phyloP scores from a whole-genome alignment of 1,140 invertebrate genomes.

The Rhyzopertha dominica region DNA sequence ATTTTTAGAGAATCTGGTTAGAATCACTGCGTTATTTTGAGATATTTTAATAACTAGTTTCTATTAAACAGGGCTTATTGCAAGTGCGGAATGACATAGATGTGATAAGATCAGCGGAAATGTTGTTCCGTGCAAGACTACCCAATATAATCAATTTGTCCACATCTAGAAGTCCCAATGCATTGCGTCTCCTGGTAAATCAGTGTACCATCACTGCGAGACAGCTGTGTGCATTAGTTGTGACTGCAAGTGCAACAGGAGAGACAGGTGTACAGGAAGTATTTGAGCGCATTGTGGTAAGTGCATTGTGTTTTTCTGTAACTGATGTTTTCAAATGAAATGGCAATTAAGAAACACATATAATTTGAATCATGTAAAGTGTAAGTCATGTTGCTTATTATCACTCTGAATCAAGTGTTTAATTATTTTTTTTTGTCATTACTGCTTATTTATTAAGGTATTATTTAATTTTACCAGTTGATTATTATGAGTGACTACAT shows the following conservation, averaged over 20 bases:
- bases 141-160: slow-evolving; percentile 32
- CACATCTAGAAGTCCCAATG: slow-evolving; percentile 24
- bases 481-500: no score
- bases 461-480: no score
- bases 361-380: no score
- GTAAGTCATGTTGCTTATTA: no score
- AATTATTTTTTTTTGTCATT: no score
- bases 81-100: slow-evolving; percentile 36
- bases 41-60: slow-evolving; percentile 14
- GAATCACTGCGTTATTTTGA: slow-evolving; percentile 13
- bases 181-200: slow-evolving; percentile 22
- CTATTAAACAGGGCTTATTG: slow-evolving; percentile 22
- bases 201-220: slow-evolving; percentile 20
- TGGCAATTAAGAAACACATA: no score
- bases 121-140: slow-evolving; percentile 32
- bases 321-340: no score
- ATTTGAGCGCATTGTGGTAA: slow-evolving; percentile 33
- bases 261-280: slow-evolving; percentile 34
- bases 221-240: slow-evolving; percentile 31
- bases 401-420: no score
- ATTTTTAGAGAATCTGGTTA: slow-evolving; percentile 37
- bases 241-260: slow-evolving; percentile 32
- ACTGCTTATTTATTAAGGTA: no score
- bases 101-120: slow-evolving; percentile 32
- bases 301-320: no score